Evolutionary conservation across 2,888 invertebrate species (phyloP).

Genomic region (Perizoma affinitatum): DNA sequence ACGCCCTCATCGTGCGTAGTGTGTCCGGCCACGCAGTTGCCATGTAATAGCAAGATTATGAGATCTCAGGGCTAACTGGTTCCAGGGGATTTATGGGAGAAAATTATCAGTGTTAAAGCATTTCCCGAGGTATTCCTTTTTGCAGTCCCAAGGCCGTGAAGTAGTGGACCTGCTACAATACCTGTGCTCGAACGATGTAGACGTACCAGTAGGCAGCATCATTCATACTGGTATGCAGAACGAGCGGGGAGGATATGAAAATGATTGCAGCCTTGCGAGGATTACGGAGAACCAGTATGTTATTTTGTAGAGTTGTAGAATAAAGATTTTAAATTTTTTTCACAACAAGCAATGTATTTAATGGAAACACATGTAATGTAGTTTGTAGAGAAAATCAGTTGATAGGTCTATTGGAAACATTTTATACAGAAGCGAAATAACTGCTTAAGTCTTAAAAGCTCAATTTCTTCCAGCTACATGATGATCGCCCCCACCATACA

Average conservation of each 20-base stretch:
- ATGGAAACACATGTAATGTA: no score
- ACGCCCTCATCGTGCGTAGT: background rate
- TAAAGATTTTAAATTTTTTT: no score
- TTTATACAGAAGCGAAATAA: no score
- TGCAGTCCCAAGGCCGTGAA: conserved; percentile 92
- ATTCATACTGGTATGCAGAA: conserved; percentile 99
- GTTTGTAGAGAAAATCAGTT: no score
- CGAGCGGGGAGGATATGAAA: conserved; percentile 96
- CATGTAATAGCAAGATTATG: background rate
- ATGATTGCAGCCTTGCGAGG: conserved; percentile 97
- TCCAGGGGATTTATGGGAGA: background rate
- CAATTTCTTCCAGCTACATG: conserved; percentile 90
- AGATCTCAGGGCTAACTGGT: background rate
- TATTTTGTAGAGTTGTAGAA: no score
- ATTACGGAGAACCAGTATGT: conserved; percentile 93
- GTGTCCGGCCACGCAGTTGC: background rate
- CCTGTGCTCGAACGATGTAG: conserved; percentile 97
- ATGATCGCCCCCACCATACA: conserved; percentile 99
- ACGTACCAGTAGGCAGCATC: conserved; percentile 95
- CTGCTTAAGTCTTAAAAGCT: no score
- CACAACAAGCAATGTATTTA: no score
- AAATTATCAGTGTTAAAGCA: background rate
- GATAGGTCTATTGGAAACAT: background rate
- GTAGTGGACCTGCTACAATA: conserved; percentile 95
- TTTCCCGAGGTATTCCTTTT: conserved; percentile 20